Evolutionary conservation across 2,113 vertebrate genomes (phyloP), one percentile per base, ranked within the genome.

Genomic region (Channa argus): DNA sequence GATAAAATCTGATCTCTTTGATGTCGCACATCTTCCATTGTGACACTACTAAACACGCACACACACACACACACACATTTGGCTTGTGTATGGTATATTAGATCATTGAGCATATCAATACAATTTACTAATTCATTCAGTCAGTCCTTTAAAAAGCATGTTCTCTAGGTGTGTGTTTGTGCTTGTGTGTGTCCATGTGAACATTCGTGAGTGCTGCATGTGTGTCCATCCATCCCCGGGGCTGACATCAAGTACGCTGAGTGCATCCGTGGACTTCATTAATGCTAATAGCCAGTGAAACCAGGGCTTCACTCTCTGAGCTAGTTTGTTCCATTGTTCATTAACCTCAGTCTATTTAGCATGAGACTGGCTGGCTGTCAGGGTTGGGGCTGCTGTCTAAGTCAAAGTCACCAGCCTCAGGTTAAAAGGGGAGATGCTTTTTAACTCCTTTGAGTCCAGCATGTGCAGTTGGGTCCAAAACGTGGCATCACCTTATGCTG

Each of bases 231-330:
- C 56, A 46, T 85, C 75, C 86, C 81, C 13, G 63, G 43, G 86
- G 86, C 79, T 67, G 72, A 76, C 73, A 74, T 74, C 74, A 59
- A 77, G 54, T 67, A 64, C 38, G n/a, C 77, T 70, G 77, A 79
- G 61, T 80, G 83, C 83, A 86, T 88, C 75, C 70, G 70, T 84
- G 79, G 81, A 80, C 58, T 78, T 92, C 80, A 89, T 87, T 89
- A 86, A 77, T 84, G 82, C 70, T 85, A 83, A 84, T 71, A 83
- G 24, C 24, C 24, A 24, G 24, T 24, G 24, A 24, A 24, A 80
- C 50, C 74, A 9, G 51, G 33, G 52, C 70, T 70, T 80, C 44
- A 59, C 65, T 79, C 84, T 76, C 76, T 79, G 59, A 37, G 64
- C 55, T 41, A 59, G 36, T 82, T 86, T 81, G 66, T 73, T 88